Evolutionary conservation across 2,113 vertebrate species (phyloP), one percentile per base, ranked within the genome.

Genomic region (Symphodus melops): DNA sequence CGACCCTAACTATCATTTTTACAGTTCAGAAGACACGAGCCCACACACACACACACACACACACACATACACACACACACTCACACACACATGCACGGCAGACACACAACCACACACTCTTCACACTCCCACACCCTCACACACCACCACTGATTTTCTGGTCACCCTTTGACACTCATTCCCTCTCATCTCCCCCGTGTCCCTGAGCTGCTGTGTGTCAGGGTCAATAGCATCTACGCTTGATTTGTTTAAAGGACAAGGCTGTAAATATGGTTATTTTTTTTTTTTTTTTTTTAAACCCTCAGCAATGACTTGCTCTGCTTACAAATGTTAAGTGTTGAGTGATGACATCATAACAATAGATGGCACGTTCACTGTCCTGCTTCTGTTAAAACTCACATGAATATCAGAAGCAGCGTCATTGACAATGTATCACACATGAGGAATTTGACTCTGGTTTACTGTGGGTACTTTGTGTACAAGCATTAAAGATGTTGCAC

Each of bases 1-100:
- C 69, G 36, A 68, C 66, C 83, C 54, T 59, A 81, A 80, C 71
- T 53, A 67, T 81, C 28, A 86, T 83, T 83, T 75, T 61, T 79
- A 76, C 69, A 62, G 39, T 79, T 86, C 81, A 83, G 13, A 79
- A 58, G 36, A 69, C 14, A 41, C 58, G 48, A 58, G 52, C 57
- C 10, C 41, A 59, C 21, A 52, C 23, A 62, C 23, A 20, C 19
- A 1, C 19, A 19, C 8, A 6, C 55, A 70, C 55, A 51, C 37
- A 41, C 41, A 48, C 39, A 51, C 62, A 49, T 44, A 61, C 36
- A 20, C 19, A 1, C 19, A 19, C 8, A 6, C 55, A 70, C 55
- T 44, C 37, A 41, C 41, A 48, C 39, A 51, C 62, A 49, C 61
- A 42, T 13, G 12, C 39, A 41, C 41, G 12, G 9, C 39, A 60